These are phyloP conservation scores for Erpornis zantholeuca DNA, from an alignment of 2,113 vertebrate genomes.

Conservation along the genomic window DNA sequence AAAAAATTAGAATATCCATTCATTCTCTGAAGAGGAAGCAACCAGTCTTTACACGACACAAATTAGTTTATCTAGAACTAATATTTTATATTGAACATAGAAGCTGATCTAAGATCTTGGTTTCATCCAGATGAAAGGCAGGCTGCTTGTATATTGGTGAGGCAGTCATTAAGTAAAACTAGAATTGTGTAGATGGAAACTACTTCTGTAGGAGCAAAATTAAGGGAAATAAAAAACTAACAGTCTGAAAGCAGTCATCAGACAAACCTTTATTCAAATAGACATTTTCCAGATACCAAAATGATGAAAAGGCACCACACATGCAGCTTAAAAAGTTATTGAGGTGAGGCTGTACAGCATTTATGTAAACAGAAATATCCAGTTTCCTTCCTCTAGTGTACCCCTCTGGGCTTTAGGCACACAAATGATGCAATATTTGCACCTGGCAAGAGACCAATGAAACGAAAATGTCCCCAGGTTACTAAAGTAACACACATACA, in stretches of 20 bases:
- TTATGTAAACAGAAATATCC: background rate
- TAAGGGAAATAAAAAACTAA: background rate
- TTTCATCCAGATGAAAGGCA: background rate
- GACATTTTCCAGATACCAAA: background rate
- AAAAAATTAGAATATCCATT: slow-evolving; percentile 15
- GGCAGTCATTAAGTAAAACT: background rate
- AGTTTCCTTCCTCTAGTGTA: background rate
- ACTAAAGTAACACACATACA: background rate
- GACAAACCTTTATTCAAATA: background rate
- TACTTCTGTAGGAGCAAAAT: slow-evolving; percentile 21
- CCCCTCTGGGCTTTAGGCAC: background rate
- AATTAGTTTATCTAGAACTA: slow-evolving; percentile 23
- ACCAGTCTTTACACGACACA: slow-evolving; percentile 18
- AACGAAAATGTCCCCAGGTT: background rate
- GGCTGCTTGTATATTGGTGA: background rate
- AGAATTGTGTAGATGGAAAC: background rate
- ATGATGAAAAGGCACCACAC: background rate
- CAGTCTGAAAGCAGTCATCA: background rate
- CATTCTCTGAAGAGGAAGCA: slow-evolving; percentile 34
- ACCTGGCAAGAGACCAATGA: background rate
- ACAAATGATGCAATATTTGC: background rate
- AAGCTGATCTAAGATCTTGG: slow-evolving; percentile 9
- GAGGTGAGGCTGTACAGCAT: background rate
- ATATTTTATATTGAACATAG: slow-evolving; percentile 2
- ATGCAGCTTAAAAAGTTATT: background rate